Evolutionary conservation across 35 echinoderm and acorn worm genomes (phyloP), one percentile per base, ranked within the genome.

Genomic region (Ophioderma brevispina): DNA sequence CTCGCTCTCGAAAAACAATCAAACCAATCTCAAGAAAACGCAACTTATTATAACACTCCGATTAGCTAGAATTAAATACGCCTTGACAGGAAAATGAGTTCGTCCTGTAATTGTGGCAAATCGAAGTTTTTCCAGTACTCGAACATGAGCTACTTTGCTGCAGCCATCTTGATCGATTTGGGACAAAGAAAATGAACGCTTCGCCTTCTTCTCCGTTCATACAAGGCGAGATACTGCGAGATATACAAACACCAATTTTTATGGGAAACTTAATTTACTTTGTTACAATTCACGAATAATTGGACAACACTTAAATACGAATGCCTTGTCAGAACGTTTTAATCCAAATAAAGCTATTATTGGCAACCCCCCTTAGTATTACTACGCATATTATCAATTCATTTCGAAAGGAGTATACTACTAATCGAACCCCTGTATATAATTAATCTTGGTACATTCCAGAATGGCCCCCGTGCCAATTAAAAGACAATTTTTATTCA

Each of bases 111-210:
- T 76, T 91, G 82, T 41, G 94, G 84, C 55, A 99, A 92, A 86
- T 99, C 87, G 91, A 99, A 99, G 79, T 95, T 90, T 92, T 99
- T 95, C 97, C 97, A 99, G 89, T 95, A 99, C 92, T 99, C 94
- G 84, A 87, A 93, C 97, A 99, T 99, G 95, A 84, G 97, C 88
- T 81, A 99, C 81, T 99, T 95, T 55, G 94, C 89, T 87, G 97
- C 94, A 85, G 97, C 97, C 97, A 99, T 99, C 84, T 99, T 99
- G 90, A 91, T 91, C 90, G 90, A 91, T 82, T 78, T 40, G 39
- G 82, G 82, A 91, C 90, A 91, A 91, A 91, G 90, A 86, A 91
- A 85, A 70, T 2, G 10, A 25, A 70, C 10, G 10, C n/a, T 25
- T 70, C 59, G 59, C 28, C 15, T 70, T 70, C n/a, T n/a, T n/a